Evolutionary conservation across 2,888 invertebrate species (phyloP).

Genomic region (Disparrhopalites patrizii): DNA sequence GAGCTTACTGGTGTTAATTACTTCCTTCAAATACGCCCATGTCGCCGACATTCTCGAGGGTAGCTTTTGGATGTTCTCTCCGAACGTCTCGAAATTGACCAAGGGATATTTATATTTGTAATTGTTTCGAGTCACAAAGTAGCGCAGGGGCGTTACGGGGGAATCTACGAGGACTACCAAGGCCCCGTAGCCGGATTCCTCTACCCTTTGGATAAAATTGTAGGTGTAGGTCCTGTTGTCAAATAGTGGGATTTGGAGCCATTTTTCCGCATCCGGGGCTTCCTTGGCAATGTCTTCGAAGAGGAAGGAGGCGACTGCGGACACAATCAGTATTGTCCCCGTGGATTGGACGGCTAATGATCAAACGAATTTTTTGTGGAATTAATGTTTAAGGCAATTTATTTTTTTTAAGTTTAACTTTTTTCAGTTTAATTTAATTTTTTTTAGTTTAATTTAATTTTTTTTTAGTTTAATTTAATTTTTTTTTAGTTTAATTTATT

Average conservation of each 20-base stretch:
- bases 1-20: slow-evolving; percentile 61
- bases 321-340: slow-evolving; percentile 73
- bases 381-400: too few species aligned
- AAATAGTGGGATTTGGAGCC: slow-evolving; percentile 83
- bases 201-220: slow-evolving; percentile 70
- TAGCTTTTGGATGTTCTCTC: background rate
- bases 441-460: too few species aligned
- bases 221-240: slow-evolving; percentile 61
- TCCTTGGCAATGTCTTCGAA: slow-evolving; percentile 79
- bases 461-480: too few species aligned
- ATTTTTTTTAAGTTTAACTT: too few species aligned
- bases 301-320: slow-evolving; percentile 79
- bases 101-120: background rate
- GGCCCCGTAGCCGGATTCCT: slow-evolving; percentile 76
- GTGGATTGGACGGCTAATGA: slow-evolving; percentile 64
- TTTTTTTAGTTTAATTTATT: too few species aligned
- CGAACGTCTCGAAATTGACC: background rate
- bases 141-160: slow-evolving; percentile 3
- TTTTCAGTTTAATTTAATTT: too few species aligned
- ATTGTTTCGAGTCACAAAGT: slow-evolving; percentile 1
- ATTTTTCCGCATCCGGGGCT: slow-evolving; percentile 70
- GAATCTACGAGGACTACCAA: slow-evolving; percentile 77
- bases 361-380: too few species aligned
- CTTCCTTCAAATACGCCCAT: background rate
- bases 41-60: background rate